Conservation (phyloP, 2,797 vertebrate species). For the Silurus lanzhouensis region DNA sequence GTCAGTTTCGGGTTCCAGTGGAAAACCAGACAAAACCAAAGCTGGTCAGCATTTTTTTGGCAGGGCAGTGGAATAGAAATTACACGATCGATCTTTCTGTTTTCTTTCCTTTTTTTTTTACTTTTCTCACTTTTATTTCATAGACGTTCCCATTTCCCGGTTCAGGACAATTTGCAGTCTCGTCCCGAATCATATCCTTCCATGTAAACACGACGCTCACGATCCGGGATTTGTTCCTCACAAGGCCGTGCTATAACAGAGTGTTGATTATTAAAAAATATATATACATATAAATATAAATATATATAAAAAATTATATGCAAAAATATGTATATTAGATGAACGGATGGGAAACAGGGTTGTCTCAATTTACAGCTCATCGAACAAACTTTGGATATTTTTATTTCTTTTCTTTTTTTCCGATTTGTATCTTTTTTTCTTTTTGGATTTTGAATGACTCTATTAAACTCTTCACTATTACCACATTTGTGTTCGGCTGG, state of each 20-base stretch:
- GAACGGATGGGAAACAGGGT: constrained; percentile 44
- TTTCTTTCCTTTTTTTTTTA: neutral
- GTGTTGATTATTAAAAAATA: constrained; percentile 58
- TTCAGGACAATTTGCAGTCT: neutral
- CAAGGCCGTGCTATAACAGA: constrained; percentile 29
- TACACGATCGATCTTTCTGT: neutral
- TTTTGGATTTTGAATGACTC: constrained; percentile 17
- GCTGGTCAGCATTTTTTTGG: constrained; percentile 7
- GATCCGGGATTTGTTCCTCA: constrained; percentile 26
- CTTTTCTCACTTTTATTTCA: too few species aligned
- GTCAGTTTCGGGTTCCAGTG: neutral
- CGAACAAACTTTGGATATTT: constrained; percentile 44
- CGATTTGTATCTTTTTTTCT: neutral
- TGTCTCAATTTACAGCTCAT: constrained; percentile 40
- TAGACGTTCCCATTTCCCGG: too few species aligned
- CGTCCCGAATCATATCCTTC: neutral
- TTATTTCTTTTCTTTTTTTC: neutral
- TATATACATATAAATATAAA: constrained; percentile 53
- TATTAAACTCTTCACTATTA: constrained; percentile 39
- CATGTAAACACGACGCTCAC: constrained; percentile 3
- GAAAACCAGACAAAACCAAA: constrained; percentile 4
- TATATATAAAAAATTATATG: constrained; percentile 63
- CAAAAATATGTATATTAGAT: constrained; percentile 62
- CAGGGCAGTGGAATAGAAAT: neutral
- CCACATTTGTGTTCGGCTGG: constrained; percentile 35